A percentile compares a stretch with the other conserved stretches of the same genome.
These are phyloP conservation scores for Phymastichus coffea DNA, from an alignment of 1,140 invertebrate genomes.

Conservation along the genomic window DNA sequence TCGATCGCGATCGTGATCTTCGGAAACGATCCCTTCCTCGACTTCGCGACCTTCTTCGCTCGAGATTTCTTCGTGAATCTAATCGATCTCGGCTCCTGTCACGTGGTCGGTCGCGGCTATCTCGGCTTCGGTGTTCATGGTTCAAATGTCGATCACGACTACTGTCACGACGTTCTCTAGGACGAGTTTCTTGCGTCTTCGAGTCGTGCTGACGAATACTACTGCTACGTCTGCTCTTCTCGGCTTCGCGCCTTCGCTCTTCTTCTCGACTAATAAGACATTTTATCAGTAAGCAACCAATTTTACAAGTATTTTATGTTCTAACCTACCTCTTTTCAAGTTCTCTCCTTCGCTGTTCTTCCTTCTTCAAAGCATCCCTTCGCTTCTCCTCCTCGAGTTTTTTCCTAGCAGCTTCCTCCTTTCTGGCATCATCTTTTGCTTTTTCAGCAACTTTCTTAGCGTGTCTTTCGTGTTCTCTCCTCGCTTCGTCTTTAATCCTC, in stretches of 20 bases:
- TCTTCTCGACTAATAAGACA: constrained; percentile 42
- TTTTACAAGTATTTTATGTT: no score
- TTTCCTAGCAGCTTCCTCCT: constrained; percentile 45
- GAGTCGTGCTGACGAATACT: constrained; percentile 28
- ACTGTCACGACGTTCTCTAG: constrained; percentile 28
- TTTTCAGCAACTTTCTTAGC: constrained; percentile 41
- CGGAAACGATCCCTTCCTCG: constrained; percentile 40
- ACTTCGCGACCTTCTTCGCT: constrained; percentile 41
- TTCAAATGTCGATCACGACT: constrained; percentile 40
- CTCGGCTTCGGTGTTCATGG: constrained; percentile 31
- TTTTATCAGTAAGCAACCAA: no score
- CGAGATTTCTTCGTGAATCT: constrained; percentile 37
- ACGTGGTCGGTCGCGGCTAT: constrained; percentile 27
- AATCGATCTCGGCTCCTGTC: constrained; percentile 33
- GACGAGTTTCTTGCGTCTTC: constrained; percentile 26
- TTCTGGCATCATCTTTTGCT: constrained; percentile 49
- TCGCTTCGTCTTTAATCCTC: constrained; percentile 50
- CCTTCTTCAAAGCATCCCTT: constrained; percentile 42
- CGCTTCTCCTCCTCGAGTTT: constrained; percentile 45
- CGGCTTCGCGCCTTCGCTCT: constrained; percentile 43
- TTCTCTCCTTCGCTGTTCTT: constrained; percentile 47
- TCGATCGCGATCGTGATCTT: constrained; percentile 44
- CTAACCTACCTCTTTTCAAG: constrained; percentile 46
- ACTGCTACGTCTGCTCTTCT: constrained; percentile 29
- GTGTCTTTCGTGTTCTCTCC: constrained; percentile 45